Conservation (phyloP, 2,797 vertebrate genomes). For the Tachyglossus aculeatus region DNA sequence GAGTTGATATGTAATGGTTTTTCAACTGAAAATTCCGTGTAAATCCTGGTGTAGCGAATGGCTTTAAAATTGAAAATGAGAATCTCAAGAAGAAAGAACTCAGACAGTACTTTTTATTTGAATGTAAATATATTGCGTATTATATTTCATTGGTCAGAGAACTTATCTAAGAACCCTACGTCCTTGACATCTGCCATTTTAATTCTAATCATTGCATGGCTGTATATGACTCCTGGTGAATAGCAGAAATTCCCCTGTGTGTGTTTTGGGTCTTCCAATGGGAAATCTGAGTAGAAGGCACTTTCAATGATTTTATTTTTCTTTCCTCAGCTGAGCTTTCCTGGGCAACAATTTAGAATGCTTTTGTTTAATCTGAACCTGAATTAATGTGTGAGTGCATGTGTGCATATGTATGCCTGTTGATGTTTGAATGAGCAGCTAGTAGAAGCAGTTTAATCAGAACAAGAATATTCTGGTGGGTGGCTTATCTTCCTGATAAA, state of each 20-base stretch:
- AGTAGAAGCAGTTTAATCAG: not conserved
- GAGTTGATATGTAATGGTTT: not conserved
- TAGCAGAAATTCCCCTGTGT: constrained; percentile 15
- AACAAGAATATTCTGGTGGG: not conserved
- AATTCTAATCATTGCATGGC: constrained; percentile 24
- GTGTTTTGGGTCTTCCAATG: not conserved
- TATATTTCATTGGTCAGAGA: constrained; percentile 4
- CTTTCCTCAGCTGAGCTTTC: not conserved
- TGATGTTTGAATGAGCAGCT: not conserved
- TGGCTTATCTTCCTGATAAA: not conserved
- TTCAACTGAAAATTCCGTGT: not conserved
- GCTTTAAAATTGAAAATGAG: constrained; percentile 25
- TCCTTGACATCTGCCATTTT: constrained; percentile 22
- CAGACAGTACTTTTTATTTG: constrained; percentile 22
- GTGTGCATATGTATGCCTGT: not conserved
- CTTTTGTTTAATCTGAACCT: not conserved
- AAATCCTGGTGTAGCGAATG: not conserved
- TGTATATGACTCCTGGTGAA: constrained; percentile 5
- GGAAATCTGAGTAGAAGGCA: constrained; percentile 16
- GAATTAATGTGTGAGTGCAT: constrained; percentile 9
- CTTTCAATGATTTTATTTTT: not conserved
- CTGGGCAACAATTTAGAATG: not conserved
- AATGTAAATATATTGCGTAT: constrained; percentile 42
- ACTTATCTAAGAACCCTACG: constrained; percentile 2
- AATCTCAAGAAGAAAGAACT: constrained; percentile 23